A percentile compares a stretch with the other conserved stretches of the same genome.
Evolutionary conservation across 2,113 vertebrate species (phyloP).

Genomic region (Eudyptes chrysolophus): DNA sequence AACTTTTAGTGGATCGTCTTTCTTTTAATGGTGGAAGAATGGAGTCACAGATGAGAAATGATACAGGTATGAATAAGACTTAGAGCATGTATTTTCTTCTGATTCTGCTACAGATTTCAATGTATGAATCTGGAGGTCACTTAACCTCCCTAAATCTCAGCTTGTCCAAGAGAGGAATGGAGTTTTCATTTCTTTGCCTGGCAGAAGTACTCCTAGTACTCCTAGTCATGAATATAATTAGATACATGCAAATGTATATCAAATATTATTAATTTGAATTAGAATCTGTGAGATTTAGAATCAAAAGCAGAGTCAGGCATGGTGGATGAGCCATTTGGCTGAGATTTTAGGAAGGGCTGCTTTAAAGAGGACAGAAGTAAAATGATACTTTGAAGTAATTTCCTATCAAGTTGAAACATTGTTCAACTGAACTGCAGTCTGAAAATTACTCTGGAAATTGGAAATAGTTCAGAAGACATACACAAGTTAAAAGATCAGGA

Average conservation of each 20-base stretch:
- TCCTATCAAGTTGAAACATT: conserved; percentile 1
- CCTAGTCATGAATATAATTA: not conserved
- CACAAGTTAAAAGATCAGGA: conserved; percentile 30
- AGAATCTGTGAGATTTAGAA: conserved; percentile 29
- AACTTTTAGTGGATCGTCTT: not conserved
- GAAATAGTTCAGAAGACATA: conserved; percentile 57
- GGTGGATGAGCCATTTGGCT: not conserved
- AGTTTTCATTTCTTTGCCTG: not conserved
- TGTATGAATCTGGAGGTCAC: not conserved
- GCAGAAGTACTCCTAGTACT: not conserved
- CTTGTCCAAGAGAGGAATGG: not conserved
- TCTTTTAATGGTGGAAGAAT: not conserved
- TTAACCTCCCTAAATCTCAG: not conserved
- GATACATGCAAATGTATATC: not conserved
- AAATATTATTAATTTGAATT: not conserved
- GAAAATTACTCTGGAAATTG: conserved; percentile 18
- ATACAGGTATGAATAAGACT: not conserved
- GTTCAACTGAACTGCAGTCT: not conserved
- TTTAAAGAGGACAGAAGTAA: not conserved
- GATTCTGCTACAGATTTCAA: not conserved
- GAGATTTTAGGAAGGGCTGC: not conserved
- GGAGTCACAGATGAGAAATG: not conserved
- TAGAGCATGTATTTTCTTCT: not conserved
- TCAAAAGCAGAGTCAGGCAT: not conserved
- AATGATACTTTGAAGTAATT: conserved; percentile 15